Base-by-base conservation (phyloP, 2,888 invertebrate species). In the Phanerotoma sp. region DNA sequence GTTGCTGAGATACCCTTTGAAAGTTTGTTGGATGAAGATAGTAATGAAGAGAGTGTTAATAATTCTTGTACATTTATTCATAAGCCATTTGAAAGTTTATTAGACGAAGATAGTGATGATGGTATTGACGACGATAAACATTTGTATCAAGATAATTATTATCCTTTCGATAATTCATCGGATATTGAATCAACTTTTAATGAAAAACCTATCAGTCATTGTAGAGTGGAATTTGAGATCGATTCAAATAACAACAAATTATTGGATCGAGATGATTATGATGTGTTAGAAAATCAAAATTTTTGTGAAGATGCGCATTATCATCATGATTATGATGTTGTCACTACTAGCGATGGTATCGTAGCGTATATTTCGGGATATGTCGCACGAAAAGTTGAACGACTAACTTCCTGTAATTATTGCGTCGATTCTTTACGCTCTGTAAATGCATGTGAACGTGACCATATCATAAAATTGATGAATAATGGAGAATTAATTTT, bases 351-450 rank as follows among this genome's bases (percentile, higher is more conserved):
- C 33, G 53, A 61, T 22, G 38, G 33, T 30, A 51, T 61, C 15
- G 25, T 42, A 38, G 51, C 56, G 13, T 61, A 56, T 32, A 49
- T 61, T 33, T 54, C 49, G 6, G 61, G 61, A 5, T 58, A 61
- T 33, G 30, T 61, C 18, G 61, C 51, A n/a, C 38, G 54, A 54
- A 57, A 45, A 55, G 35, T 47, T 16, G 35, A 21, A 18, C 44
- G 54, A 13, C 21, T 51, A 13, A 54, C 54, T 10, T 37, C 46
- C 33, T 57, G 51, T 40, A 5, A n/a, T 10, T 40, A 46, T 21
- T 56, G 59, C 16, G 52, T 48, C 9, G 42, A 44, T 21, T 28
- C 53, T 15, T 44, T 51, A 35, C 46, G 22, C 10, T 49, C 37
- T 16, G 21, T n/a, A 11, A 30, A 56, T 28, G 25, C 41, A 13